Evolutionary conservation across 1,140 invertebrate genomes (phyloP), one percentile per base, ranked within the genome.

Genomic region (Drosophila pallidifrons): DNA sequence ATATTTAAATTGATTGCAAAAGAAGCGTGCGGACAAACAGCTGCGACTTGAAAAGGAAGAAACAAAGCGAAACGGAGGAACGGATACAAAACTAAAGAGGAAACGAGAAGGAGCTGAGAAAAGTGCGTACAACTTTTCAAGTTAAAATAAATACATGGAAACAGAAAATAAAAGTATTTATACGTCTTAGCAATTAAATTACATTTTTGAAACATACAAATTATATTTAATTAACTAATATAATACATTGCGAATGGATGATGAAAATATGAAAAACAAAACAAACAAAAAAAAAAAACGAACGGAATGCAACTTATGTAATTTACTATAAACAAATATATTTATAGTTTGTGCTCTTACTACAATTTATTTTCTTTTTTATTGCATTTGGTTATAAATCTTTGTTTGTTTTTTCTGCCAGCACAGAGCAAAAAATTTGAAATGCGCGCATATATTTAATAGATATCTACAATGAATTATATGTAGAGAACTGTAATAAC

Each of bases 101-200:
- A 15, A 47, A 47, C 35, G 35, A 28, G 57, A 47, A 57, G 57
- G 8, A 45, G 59, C 46, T 32, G 58, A 61, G 45, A 35, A 20
- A 63, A 58, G 64, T 45, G 25, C 54, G 43, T 41, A 6, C 30
- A 47, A 41, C 57, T 66, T 72, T 66, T 66, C 70, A 45, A 46
- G 46, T 25, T 58, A 60, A 68, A 57, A 67, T 70, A 54, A 76
- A 65, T 54, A 75, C 46, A 81, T 54, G 74, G 64, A 60, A 57
- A 77, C 47, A 61, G 68, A 85, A 83, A 80, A 82, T 68, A 73
- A 75, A 79, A 88, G 83, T 88, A 88, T 88, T 87, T 87, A 87
- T 87, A 87, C 80, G 70, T 88, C 80, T 87, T 88, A 88, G 83
- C 74, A 83, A 89, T 83, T 88, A 89, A 88, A 89, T 75, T 67